Evolutionary conservation across 2,888 invertebrate species (phyloP), one percentile per base, ranked within the genome.

Genomic region (Cosmorhoe ocellata): DNA sequence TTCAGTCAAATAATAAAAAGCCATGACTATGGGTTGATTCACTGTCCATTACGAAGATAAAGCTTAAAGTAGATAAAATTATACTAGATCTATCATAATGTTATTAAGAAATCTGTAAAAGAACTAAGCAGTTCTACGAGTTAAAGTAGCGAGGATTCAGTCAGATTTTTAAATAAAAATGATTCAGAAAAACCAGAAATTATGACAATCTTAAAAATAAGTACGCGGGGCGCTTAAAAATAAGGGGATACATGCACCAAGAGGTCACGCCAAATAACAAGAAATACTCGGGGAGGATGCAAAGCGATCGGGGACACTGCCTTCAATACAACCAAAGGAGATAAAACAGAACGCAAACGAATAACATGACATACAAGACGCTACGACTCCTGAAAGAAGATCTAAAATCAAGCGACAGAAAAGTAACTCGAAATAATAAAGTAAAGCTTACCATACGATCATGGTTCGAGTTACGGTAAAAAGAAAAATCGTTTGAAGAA

Each of bases 271-370:
- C 91, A 90, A 87, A 80, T 79, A 83, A 83, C 83, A 71, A 61
- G 60, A 51, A 57, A 67, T 78, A 72, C 79, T 64, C 77, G 61
- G 87, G 89, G 80, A 75, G 79, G 88, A 90, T 90, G 89, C 90
- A 90, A 90, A 90, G 90, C 90, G 78, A 83, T 86, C 88, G 88
- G 90, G 90, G 90, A 88, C 89, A 89, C 89, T 90, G 90, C 89
- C 88, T 90, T 88, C 88, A 89, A 84, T 86, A 83, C 83, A 89
- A 88, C 79, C 86, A 86, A 84, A 87, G 85, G 88, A 88, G 87
- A 82, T 81, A 69, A 69, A 69, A 70, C 65, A 67, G 71, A 73
- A 78, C 74, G 78, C 75, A 78, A 84, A 84, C 62, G 74, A 79
- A 81, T 67, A 69, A 80, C 76, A 82, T 74, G 71, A 79, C 79